Evolutionary conservation across 2,113 vertebrate species (phyloP).

Genomic region (Vicugna pacos): DNA sequence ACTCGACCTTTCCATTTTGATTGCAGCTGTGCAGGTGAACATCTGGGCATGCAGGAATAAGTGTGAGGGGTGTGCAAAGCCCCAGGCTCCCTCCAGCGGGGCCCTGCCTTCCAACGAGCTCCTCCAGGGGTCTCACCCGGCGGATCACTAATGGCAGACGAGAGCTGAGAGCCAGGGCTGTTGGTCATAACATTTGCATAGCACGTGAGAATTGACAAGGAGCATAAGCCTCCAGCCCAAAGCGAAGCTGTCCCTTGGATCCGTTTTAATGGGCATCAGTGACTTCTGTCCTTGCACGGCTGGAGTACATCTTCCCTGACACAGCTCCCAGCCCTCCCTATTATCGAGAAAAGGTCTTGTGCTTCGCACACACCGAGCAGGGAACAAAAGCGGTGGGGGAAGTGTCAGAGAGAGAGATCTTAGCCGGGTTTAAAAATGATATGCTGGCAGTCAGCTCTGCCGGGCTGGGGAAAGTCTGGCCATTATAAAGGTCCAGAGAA

Average conservation of each 20-base stretch:
- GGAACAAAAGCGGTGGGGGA: conserved; percentile 77
- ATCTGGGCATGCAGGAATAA: not conserved
- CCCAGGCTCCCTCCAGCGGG: not conserved
- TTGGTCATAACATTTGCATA: not conserved
- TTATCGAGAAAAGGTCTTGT: conserved; percentile 77
- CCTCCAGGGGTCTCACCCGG: not conserved
- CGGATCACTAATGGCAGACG: rapidly evolving
- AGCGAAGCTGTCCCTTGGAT: conserved; percentile 35
- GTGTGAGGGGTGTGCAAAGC: not conserved
- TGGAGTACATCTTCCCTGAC: conserved; percentile 77
- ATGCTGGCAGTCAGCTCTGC: not conserved
- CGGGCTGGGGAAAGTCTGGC: not conserved
- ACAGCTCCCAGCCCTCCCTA: conserved; percentile 78
- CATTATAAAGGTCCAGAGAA: not conserved
- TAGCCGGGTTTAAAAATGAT: conserved; percentile 63
- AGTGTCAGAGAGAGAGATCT: conserved; percentile 22
- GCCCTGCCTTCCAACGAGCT: not conserved
- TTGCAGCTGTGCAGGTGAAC: rapidly evolving
- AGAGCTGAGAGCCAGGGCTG: not conserved
- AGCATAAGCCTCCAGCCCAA: not conserved
- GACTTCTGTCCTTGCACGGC: conserved; percentile 72
- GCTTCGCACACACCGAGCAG: not conserved
- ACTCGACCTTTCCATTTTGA: not conserved
- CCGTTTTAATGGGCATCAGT: conserved; percentile 5
- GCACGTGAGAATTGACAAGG: not conserved